Evolutionary conservation across 2,113 vertebrate genomes (phyloP).

Genomic region (Phaethon lepturus): DNA sequence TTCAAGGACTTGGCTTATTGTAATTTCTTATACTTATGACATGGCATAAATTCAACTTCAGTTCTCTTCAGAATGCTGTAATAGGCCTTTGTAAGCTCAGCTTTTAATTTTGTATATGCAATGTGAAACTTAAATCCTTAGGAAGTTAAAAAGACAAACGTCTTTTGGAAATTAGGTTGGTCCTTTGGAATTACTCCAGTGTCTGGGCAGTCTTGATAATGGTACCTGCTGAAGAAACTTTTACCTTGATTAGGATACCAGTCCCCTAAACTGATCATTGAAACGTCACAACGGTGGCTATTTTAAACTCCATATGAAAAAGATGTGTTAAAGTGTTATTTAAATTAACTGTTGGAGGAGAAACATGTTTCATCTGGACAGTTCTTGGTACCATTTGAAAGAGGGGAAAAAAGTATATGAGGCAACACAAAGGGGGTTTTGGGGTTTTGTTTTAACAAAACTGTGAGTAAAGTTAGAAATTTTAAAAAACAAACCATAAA

Average conservation of each 20-base stretch:
- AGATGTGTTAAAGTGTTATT: not conserved
- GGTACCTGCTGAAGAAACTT: not conserved
- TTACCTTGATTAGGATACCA: not conserved
- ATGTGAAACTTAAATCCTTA: not conserved
- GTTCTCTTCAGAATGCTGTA: not conserved
- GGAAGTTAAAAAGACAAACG: not conserved
- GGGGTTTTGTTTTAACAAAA: not conserved
- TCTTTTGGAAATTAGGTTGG: not conserved
- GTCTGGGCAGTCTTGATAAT: not conserved
- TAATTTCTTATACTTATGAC: not conserved
- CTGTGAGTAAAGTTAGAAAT: not conserved
- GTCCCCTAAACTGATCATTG: not conserved
- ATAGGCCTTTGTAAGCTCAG: not conserved
- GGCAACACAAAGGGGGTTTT: not conserved
- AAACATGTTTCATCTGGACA: not conserved
- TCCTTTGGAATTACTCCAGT: not conserved
- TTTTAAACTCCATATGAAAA: not conserved
- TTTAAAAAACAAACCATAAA: not conserved
- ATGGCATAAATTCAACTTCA: not conserved
- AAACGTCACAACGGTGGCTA: not conserved
- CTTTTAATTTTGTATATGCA: not conserved
- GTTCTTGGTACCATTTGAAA: not conserved
- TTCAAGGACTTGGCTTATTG: not conserved
- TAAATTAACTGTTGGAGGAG: not conserved
- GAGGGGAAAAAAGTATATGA: rapidly evolving